A percentile compares a stretch with the other conserved stretches of the same genome.
Conservation (phyloP, 1,140 invertebrate species). For the Chelonus insularis region DNA sequence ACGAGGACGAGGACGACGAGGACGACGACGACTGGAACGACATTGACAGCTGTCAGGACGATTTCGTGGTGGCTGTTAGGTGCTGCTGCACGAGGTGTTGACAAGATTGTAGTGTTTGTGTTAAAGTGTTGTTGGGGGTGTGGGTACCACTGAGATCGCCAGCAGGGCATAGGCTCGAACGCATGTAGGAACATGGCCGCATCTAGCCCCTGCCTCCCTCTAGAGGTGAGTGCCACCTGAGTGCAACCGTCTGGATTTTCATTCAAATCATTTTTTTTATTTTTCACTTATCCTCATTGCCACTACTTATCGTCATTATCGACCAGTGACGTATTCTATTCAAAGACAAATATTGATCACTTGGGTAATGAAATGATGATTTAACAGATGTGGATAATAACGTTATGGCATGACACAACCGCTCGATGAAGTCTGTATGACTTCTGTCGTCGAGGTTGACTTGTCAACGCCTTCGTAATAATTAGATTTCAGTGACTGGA, state of each 20-base stretch:
- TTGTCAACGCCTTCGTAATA: too few species aligned
- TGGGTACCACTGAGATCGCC: constrained; percentile 46
- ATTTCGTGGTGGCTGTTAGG: neutral
- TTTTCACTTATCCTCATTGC: neutral
- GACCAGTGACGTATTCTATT: too few species aligned
- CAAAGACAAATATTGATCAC: too few species aligned
- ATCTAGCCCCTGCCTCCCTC: constrained; percentile 60
- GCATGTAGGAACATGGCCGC: constrained; percentile 62
- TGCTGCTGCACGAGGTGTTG: constrained; percentile 21
- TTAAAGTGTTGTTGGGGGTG: constrained; percentile 42
- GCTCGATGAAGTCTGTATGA: too few species aligned
- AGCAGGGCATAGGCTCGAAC: constrained; percentile 58
- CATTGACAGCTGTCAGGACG: neutral
- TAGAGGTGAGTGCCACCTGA: constrained; percentile 55
- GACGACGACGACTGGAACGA: constrained; percentile 15
- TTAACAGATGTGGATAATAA: too few species aligned
- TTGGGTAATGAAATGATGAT: too few species aligned
- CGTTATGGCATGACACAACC: too few species aligned
- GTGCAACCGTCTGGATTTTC: constrained; percentile 29
- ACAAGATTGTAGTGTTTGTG: constrained; percentile 19
- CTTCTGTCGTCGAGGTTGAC: too few species aligned
- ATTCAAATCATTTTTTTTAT: neutral
- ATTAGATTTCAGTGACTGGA: too few species aligned
- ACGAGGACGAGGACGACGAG: constrained; percentile 23
- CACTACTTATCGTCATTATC: too few species aligned